Evolutionary conservation across 2,888 invertebrate species (phyloP).

Genomic region (Volucella inflata): DNA sequence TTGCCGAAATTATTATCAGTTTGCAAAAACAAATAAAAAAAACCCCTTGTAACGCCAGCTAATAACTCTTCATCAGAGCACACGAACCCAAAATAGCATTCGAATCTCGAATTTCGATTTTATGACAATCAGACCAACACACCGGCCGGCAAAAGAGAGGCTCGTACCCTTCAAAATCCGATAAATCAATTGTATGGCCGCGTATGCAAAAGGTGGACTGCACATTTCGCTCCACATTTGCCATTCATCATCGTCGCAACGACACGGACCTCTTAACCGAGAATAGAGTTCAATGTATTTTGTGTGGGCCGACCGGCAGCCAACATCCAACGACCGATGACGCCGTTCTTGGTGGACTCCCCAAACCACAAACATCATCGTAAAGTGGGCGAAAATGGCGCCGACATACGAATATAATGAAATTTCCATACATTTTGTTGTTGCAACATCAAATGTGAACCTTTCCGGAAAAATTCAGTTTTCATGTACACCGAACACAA

Average conservation of each 20-base stretch:
- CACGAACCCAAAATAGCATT: neutral
- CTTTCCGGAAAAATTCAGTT: constrained; percentile 51
- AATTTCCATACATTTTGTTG: constrained; percentile 46
- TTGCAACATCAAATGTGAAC: constrained; percentile 56
- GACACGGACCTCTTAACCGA: neutral
- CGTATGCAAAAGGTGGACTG: constrained; percentile 54
- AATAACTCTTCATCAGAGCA: too few relatives aligned
- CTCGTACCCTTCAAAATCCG: constrained; percentile 41
- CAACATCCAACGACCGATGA: constrained; percentile 6
- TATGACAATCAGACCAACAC: constrained; percentile 34
- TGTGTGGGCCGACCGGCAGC: constrained; percentile 44
- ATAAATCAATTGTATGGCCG: constrained; percentile 46
- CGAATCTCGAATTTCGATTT: constrained; percentile 45
- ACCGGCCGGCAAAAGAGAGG: constrained; percentile 9
- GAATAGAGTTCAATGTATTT: constrained; percentile 58
- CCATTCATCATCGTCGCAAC: constrained; percentile 62
- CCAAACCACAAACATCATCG: neutral
- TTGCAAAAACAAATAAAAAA: constrained; percentile 9
- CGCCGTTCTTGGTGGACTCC: neutral
- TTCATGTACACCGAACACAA: constrained; percentile 49
- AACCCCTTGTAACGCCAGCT: neutral
- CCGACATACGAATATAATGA: constrained; percentile 43
- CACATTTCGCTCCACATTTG: constrained; percentile 46
- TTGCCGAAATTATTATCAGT: constrained; percentile 5
- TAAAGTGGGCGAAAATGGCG: constrained; percentile 46